Conservation (phyloP, 2,113 vertebrate genomes). For the Turnix velox region DNA sequence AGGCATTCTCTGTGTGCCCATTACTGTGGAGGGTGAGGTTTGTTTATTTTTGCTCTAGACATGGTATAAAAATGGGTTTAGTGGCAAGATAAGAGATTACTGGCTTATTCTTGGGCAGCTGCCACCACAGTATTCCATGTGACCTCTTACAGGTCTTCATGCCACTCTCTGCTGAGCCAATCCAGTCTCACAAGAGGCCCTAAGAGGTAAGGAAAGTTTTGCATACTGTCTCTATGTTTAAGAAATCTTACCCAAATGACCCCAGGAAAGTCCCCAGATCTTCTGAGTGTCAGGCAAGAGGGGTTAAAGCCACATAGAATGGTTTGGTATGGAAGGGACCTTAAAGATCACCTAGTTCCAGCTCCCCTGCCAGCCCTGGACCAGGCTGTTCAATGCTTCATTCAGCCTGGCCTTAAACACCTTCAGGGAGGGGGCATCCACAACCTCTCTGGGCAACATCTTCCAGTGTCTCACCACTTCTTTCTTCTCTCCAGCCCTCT, state of each 20-base stretch:
- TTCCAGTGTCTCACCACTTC: no score
- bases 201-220: not conserved
- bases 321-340: no score
- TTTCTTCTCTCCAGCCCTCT: no score
- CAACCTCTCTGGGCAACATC: no score
- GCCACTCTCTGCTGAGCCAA: not conserved
- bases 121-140: not conserved
- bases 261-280: not conserved
- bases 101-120: not conserved
- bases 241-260: not conserved
- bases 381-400: no score
- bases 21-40: not conserved
- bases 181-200: not conserved
- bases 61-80: not conserved
- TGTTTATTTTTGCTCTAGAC: not conserved
- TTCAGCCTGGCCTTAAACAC: no score
- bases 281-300: not conserved
- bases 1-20: not conserved
- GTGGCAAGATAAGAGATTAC: not conserved
- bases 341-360: no score
- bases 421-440: no score
- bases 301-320: not conserved
- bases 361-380: no score
- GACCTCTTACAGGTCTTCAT: not conserved
- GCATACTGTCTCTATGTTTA: accelerated